Evolutionary conservation across 1,140 invertebrate species (phyloP).

Genomic region (Pomacea maculata): DNA sequence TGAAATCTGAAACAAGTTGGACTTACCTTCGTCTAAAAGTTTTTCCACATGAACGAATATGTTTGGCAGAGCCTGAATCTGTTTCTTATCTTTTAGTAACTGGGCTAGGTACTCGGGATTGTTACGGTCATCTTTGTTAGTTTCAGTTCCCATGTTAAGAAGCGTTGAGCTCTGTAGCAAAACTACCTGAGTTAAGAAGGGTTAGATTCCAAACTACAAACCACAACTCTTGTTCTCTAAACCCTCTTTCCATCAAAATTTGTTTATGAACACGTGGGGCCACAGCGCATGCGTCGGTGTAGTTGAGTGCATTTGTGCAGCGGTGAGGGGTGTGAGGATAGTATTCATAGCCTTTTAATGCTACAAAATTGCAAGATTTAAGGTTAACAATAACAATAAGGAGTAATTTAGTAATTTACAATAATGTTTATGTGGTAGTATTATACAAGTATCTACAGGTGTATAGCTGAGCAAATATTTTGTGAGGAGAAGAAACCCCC

Average conservation of each 20-base stretch:
- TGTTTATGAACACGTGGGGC: conserved; percentile 64
- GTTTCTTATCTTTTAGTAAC: conserved; percentile 99
- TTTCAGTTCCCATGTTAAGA: conserved; percentile 64
- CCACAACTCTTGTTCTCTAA: conserved; percentile 46
- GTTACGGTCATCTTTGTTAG: conserved; percentile 64
- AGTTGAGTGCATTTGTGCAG: conserved; percentile 40
- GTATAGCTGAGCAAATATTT: background rate
- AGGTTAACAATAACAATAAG: background rate
- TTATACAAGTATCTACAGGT: background rate
- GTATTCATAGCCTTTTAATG: background rate
- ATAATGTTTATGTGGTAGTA: background rate
- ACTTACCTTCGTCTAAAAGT: conserved; percentile 98
- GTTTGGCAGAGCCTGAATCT: conserved; percentile 98
- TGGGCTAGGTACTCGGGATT: conserved; percentile 97
- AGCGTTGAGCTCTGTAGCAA: conserved; percentile 49
- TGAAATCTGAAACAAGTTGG: conserved; percentile 20
- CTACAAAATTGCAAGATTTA: background rate
- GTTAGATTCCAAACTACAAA: conserved; percentile 61
- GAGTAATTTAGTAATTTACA: background rate
- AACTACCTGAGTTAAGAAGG: conserved; percentile 55
- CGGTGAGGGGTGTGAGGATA: conserved; percentile 27
- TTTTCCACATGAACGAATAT: conserved; percentile 99
- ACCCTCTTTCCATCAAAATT: conserved; percentile 56
- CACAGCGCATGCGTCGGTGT: conserved; percentile 56
- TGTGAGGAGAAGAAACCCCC: background rate